Percentiles rank a stretch among this genome's conserved stretches.
phyloP scores from a whole-genome alignment of 2,113 vertebrate species.

The Pandion haliaetus region DNA sequence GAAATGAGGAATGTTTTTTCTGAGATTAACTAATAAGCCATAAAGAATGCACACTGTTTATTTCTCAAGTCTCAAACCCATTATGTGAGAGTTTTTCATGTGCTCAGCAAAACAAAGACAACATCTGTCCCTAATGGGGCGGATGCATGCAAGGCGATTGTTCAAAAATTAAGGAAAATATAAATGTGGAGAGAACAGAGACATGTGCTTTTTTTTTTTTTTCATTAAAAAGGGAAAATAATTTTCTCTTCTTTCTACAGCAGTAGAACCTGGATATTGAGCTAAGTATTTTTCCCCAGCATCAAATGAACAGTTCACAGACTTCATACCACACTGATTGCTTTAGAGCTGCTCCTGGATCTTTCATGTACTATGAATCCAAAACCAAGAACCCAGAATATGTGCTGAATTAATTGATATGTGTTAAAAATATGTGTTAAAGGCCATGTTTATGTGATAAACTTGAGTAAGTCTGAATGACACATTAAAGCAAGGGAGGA shows the following conservation, averaged over 20 bases:
- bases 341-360: not conserved
- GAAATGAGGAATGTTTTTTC: not conserved
- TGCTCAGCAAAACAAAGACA: not conserved
- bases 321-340: not conserved
- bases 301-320: not conserved
- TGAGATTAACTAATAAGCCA: not conserved
- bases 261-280: not conserved
- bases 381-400: not conserved
- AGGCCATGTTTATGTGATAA: not conserved
- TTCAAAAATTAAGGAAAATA: not conserved
- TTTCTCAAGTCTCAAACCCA: not conserved
- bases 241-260: not conserved
- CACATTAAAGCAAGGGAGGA: not conserved
- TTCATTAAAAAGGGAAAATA: not conserved
- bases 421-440: not conserved
- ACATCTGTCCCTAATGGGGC: not conserved
- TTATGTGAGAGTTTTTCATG: not conserved
- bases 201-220: not conserved
- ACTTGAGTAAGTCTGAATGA: not conserved
- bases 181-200: not conserved
- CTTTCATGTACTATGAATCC: not conserved
- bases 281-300: not conserved
- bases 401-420: not conserved
- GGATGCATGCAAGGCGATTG: not conserved
- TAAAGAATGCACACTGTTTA: not conserved